Percentiles rank a stretch among this genome's conserved stretches.
These are phyloP conservation scores for Pontoporia blainvillei DNA, from an alignment of 2,113 vertebrate species.

Conservation along the genomic window DNA sequence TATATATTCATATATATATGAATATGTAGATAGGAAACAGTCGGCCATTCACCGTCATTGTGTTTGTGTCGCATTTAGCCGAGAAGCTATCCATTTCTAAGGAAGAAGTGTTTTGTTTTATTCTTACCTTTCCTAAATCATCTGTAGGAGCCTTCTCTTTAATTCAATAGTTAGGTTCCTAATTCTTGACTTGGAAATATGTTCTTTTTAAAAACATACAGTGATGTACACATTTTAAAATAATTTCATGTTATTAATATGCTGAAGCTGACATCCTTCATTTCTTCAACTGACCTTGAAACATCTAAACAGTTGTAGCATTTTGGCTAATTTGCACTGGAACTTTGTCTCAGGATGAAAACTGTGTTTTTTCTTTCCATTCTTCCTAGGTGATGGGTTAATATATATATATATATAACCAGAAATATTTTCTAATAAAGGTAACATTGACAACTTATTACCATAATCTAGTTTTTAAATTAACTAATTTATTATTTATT, in stretches of 20 bases:
- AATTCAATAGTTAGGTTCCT: too few relatives aligned
- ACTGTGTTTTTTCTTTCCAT: background rate
- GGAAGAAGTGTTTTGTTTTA: background rate
- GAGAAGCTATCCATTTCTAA: rapidly evolving
- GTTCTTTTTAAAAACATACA: background rate
- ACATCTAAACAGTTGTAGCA: too few relatives aligned
- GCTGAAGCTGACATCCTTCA: rapidly evolving
- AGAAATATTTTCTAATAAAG: background rate
- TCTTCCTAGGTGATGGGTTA: background rate
- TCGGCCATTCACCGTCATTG: background rate
- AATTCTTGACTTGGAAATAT: background rate
- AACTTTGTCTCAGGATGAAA: background rate
- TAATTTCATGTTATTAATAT: background rate
- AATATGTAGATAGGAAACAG: background rate
- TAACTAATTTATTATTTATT: too few relatives aligned
- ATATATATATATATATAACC: background rate
- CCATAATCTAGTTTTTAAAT: too few relatives aligned
- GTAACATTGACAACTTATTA: background rate
- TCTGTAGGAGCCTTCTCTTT: too few relatives aligned
- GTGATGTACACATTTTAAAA: rapidly evolving
- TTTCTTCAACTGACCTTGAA: background rate
- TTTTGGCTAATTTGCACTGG: background rate
- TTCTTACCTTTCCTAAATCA: too few relatives aligned
- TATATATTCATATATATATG: background rate
- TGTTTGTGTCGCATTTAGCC: too few relatives aligned